A percentile compares a stretch with the other conserved stretches of the same genome.
These are phyloP conservation scores for Apolygus lucorum DNA, from an alignment of 1,140 invertebrate genomes.

Conservation along the genomic window DNA sequence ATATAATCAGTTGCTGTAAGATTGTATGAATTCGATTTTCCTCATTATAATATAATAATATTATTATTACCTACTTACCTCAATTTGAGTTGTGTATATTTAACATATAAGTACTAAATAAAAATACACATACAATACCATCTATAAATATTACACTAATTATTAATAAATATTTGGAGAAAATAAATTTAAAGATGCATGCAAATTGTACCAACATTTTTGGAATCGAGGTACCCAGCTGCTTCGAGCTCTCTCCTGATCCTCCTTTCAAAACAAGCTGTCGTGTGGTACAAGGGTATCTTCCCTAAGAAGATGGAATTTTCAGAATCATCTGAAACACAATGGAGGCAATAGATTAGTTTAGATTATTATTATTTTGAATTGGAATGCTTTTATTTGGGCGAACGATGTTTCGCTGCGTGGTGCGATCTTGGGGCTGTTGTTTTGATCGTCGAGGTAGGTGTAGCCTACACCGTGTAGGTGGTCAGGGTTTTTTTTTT, in stretches of 20 bases:
- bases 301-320: constrained; percentile 23
- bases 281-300: constrained; percentile 32
- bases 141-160: background rate
- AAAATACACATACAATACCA: too few relatives aligned
- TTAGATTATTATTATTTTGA: too few relatives aligned
- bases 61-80: too few relatives aligned
- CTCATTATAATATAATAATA: too few relatives aligned
- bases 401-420: too few relatives aligned
- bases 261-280: constrained; percentile 55
- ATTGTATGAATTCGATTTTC: too few relatives aligned
- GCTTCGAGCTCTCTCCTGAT: constrained; percentile 79
- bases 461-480: too few relatives aligned
- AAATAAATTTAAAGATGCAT: background rate
- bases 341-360: constrained; percentile 28
- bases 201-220: constrained; percentile 46
- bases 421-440: too few relatives aligned
- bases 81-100: background rate
- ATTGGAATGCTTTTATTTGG: too few relatives aligned
- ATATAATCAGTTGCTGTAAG: too few relatives aligned
- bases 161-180: constrained; percentile 4
- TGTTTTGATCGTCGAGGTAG: too few relatives aligned
- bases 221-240: constrained; percentile 69
- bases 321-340: constrained; percentile 37
- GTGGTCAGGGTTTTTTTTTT: too few relatives aligned
- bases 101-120: background rate